Evolutionary conservation across 1,140 invertebrate species (phyloP), one percentile per base, ranked within the genome.

Genomic region (Drosophila lacteicornis): DNA sequence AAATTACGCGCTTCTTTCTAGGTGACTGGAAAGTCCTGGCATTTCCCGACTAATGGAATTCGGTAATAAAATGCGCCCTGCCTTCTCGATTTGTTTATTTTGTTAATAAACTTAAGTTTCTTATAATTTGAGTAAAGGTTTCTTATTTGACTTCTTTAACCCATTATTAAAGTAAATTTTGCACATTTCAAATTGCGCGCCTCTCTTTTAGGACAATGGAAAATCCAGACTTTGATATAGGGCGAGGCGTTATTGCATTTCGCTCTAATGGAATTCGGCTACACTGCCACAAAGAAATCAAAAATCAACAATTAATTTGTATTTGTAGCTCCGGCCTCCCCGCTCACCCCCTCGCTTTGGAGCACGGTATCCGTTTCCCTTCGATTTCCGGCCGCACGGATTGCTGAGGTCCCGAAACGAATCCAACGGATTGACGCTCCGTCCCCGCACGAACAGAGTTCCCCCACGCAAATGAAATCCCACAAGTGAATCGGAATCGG

Each of bases 401-500:
- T 40, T 25, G 2, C 27, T 6, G 36, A n/a, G 53, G 36, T 25
- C 36, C 36, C 15, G n/a, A n/a, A 43, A 7, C 22, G 15, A 57
- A 43, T 42, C 6, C 13, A 4, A 9, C 9, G 3, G 9, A 38
- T 12, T 2, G 36, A n/a, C 19, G 13, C 12, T 5, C 40, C 25
- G n/a, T 19, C 11, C 27, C 9, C 45, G 11, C 8, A 33, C 9
- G 13, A 30, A 7, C 27, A 45, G 19, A 62, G 9, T 27, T 19
- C 17, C 33, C 17, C 17, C 33, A 19, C 33, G 53, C 56, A 58
- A 30, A 71, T 70, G 66, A 71, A 71, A 70, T 73, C 67, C 50
- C 67, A 73, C 53, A 71, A 73, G 67, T 73, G 69, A 50, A 25
- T 33, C 40, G 42, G 30, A 66, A 36, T 65, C 33, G 53, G n/a